phyloP scores from a whole-genome alignment of 2,113 vertebrate genomes.

The Podocnemis expansa region DNA sequence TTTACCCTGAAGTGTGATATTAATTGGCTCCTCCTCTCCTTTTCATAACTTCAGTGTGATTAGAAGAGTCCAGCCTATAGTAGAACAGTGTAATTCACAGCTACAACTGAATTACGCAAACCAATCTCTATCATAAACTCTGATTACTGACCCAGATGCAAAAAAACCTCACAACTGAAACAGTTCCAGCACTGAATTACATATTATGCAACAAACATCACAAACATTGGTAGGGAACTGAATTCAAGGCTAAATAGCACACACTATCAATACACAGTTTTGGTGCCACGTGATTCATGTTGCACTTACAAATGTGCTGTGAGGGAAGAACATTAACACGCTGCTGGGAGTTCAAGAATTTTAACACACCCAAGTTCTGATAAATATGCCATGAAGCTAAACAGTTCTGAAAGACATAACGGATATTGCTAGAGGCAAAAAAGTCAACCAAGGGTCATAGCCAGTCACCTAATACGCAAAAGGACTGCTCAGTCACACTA shows the following conservation, averaged over 20 bases:
- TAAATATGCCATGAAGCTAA: constrained; percentile 20
- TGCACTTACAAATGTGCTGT: constrained; percentile 41
- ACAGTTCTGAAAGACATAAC: neutral
- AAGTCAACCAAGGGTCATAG: constrained; percentile 30
- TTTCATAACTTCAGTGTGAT: rapidly evolving
- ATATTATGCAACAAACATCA: neutral
- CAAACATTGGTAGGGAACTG: neutral
- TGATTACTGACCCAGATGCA: neutral
- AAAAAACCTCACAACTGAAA: neutral
- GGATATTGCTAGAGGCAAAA: neutral
- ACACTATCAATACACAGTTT: neutral
- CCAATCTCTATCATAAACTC: rapidly evolving
- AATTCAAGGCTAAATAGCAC: constrained; percentile 10
- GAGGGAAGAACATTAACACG: constrained; percentile 40
- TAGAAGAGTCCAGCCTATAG: neutral
- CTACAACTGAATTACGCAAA: neutral
- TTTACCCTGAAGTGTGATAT: rapidly evolving
- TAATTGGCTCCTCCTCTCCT: neutral
- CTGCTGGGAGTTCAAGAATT: constrained; percentile 27
- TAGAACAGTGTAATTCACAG: neutral
- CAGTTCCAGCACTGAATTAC: neutral
- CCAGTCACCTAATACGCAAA: neutral
- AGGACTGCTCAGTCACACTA: neutral
- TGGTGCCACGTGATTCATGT: neutral
- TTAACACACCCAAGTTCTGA: constrained; percentile 26